phyloP scores from a whole-genome alignment of 2,888 invertebrate genomes.

The Metalampra italica region DNA sequence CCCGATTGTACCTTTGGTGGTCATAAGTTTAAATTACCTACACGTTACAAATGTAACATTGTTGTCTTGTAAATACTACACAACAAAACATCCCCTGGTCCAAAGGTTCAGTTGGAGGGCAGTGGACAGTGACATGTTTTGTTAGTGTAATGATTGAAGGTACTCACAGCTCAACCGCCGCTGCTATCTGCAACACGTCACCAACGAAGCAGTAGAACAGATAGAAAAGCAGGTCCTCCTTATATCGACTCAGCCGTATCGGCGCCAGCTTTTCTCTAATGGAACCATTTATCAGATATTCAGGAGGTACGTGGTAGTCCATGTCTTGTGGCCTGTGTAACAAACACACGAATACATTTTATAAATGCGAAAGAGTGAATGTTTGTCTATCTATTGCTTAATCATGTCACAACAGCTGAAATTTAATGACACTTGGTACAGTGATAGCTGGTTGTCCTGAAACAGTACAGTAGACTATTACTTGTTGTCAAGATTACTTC shows the following conservation, averaged over 20 bases:
- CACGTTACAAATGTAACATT: too few relatives aligned
- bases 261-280: slow-evolving; percentile 97
- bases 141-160: too few relatives aligned
- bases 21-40: not conserved
- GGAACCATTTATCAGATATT: slow-evolving; percentile 98
- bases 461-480: too few relatives aligned
- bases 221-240: slow-evolving; percentile 99
- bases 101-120: too few relatives aligned
- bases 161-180: slow-evolving; percentile 97
- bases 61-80: too few relatives aligned
- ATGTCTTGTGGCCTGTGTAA: slow-evolving; percentile 94
- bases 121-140: too few relatives aligned
- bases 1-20: slow-evolving; percentile 94
- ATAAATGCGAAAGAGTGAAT: not conserved
- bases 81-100: too few relatives aligned
- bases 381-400: too few relatives aligned
- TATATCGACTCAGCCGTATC: slow-evolving; percentile 97
- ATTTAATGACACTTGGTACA: too few relatives aligned
- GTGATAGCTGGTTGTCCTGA: too few relatives aligned
- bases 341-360: slow-evolving; percentile 1
- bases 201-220: slow-evolving; percentile 99
- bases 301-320: slow-evolving; percentile 98
- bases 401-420: too few relatives aligned
- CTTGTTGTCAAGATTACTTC: too few relatives aligned
- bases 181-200: slow-evolving; percentile 98